phyloP scores from a whole-genome alignment of 2,797 vertebrate genomes.

The Chlorospingus semifuscus region DNA sequence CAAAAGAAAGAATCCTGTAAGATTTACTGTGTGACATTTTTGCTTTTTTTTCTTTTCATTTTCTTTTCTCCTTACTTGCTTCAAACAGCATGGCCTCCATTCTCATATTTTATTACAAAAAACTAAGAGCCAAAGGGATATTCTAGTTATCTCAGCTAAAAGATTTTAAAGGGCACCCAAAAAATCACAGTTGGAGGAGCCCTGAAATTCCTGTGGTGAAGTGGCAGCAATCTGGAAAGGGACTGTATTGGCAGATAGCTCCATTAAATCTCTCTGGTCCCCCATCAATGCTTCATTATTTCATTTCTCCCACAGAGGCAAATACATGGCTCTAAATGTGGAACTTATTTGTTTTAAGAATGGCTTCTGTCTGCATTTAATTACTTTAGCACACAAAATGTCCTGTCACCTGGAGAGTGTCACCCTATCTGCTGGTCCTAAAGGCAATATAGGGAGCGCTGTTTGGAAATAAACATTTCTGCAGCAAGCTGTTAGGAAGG shows the following conservation, averaged over 20 bases:
- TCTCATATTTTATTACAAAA: neutral
- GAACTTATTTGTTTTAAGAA: neutral
- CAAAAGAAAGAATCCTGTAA: neutral
- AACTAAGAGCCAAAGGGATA: neutral
- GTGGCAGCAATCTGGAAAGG: neutral
- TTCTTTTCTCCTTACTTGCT: neutral
- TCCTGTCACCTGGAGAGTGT: neutral
- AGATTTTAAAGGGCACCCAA: neutral
- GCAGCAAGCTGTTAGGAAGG: neutral
- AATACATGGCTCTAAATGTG: neutral
- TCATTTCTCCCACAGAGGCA: neutral
- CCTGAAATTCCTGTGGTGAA: neutral
- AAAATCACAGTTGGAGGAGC: neutral
- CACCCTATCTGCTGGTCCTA: neutral
- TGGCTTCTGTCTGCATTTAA: neutral
- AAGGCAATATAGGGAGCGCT: neutral
- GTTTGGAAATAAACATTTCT: neutral
- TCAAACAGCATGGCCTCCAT: neutral
- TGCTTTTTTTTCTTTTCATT: neutral
- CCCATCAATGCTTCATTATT: neutral
- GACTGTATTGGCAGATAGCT: neutral
- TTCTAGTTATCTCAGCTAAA: neutral
- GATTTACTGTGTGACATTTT: neutral
- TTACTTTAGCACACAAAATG: neutral
- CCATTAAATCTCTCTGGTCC: neutral